Evolutionary conservation across 2,113 vertebrate genomes (phyloP).

Genomic region (Pelmatolapia mariae): DNA sequence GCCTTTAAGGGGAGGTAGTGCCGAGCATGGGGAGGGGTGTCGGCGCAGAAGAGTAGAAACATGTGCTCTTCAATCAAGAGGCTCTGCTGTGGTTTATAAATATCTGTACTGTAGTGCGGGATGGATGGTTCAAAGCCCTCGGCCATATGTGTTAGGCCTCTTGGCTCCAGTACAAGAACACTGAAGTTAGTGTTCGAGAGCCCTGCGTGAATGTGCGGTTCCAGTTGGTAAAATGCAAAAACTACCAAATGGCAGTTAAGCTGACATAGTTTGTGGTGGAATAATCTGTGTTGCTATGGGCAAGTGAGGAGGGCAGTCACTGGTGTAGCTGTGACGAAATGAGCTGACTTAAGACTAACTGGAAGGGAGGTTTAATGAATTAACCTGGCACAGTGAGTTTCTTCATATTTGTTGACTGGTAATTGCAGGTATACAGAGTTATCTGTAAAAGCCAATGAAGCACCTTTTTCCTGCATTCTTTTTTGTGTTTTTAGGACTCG

Average conservation of each 20-base stretch:
- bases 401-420: background rate
- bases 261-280: background rate
- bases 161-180: conserved; percentile 31
- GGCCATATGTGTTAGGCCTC: conserved; percentile 50
- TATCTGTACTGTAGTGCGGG: conserved; percentile 56
- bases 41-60: conserved; percentile 59
- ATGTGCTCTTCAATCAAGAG: conserved; percentile 68
- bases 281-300: background rate
- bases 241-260: conserved; percentile 27
- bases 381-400: background rate
- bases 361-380: background rate
- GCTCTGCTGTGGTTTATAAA: conserved; percentile 68
- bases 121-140: conserved; percentile 49
- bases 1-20: conserved; percentile 50
- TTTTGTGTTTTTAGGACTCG: conserved; percentile 17
- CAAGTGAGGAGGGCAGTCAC: background rate
- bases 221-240: conserved; percentile 40
- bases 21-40: conserved; percentile 31
- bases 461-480: background rate
- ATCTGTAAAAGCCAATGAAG: background rate
- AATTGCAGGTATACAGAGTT: background rate
- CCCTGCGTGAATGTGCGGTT: conserved; percentile 5
- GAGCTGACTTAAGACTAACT: background rate
- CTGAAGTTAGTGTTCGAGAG: conserved; percentile 21
- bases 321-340: background rate